Conservation (phyloP, 1,140 invertebrate species). For the Drosophila elegans region DNA sequence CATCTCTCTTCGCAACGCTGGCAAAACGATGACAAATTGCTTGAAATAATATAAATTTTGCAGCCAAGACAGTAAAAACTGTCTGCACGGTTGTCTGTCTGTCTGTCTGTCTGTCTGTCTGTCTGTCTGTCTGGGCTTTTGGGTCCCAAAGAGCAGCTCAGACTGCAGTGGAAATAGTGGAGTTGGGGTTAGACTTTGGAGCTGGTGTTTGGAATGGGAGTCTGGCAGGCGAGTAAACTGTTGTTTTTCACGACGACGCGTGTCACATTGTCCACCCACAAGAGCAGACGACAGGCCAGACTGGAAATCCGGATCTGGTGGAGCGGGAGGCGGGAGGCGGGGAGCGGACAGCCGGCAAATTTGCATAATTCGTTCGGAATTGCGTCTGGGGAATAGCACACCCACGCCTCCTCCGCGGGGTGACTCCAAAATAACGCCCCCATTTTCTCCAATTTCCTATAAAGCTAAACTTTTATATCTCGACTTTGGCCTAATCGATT, state of each 20-base stretch:
- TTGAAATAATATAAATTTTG: constrained; percentile 82
- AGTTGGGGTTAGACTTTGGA: constrained; percentile 25
- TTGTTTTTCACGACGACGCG: constrained; percentile 82
- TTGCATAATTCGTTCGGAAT: constrained; percentile 76
- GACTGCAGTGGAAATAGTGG: constrained; percentile 20
- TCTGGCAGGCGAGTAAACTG: constrained; percentile 76
- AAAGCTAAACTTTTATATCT: neutral
- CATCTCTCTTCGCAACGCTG: constrained; percentile 68
- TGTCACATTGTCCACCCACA: constrained; percentile 82
- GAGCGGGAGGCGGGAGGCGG: constrained; percentile 1
- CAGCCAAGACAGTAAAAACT: constrained; percentile 79
- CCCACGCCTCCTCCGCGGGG: constrained; percentile 38
- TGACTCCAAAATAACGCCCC: constrained; percentile 21
- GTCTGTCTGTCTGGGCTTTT: constrained; percentile 17
- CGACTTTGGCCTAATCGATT: neutral
- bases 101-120: constrained; percentile 2
- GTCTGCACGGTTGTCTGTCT: constrained; percentile 40
- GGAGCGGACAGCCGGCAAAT: constrained; percentile 38
- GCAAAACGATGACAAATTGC: constrained; percentile 83
- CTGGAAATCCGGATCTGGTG: constrained; percentile 11
- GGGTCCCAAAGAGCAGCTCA: constrained; percentile 28
- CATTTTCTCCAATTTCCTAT: constrained; percentile 23
- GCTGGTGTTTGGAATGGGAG: constrained; percentile 38
- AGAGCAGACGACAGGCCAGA: constrained; percentile 71
- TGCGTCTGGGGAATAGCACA: constrained; percentile 46